phyloP scores from a whole-genome alignment of 2,888 invertebrate genomes.

The Theretra japonica region DNA sequence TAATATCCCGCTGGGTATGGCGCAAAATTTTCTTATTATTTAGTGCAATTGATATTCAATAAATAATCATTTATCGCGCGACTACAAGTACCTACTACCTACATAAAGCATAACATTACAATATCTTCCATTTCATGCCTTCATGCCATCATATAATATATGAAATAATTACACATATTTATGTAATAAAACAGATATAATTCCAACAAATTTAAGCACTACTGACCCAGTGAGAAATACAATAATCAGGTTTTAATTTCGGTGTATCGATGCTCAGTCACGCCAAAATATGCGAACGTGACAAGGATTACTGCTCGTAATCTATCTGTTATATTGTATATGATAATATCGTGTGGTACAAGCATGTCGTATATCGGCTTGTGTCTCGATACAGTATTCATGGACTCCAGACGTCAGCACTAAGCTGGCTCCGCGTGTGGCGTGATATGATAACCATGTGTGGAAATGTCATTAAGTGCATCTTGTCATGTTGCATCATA shows the following conservation, averaged over 20 bases:
- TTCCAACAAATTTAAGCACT: no score
- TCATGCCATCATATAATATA: no score
- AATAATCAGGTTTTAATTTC: background rate
- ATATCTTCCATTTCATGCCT: no score
- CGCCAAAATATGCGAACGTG: background rate
- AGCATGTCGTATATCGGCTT: background rate
- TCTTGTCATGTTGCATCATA: background rate
- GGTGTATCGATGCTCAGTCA: background rate
- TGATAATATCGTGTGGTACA: conserved; percentile 4
- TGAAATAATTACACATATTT: no score
- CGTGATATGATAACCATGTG: background rate
- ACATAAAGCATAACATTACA: no score
- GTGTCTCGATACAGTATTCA: background rate
- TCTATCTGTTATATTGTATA: background rate
- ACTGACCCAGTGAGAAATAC: background rate
- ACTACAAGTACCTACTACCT: no score
- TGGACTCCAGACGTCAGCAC: background rate
- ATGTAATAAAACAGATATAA: no score
- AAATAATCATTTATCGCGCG: no score
- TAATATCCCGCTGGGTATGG: no score
- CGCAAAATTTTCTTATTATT: no score
- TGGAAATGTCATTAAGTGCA: background rate
- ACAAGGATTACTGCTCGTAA: background rate
- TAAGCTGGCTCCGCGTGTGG: background rate
- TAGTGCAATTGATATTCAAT: no score